Evolutionary conservation across 2,113 vertebrate species (phyloP), one percentile per base, ranked within the genome.

Genomic region (Lycocorax pyrrhopterus): DNA sequence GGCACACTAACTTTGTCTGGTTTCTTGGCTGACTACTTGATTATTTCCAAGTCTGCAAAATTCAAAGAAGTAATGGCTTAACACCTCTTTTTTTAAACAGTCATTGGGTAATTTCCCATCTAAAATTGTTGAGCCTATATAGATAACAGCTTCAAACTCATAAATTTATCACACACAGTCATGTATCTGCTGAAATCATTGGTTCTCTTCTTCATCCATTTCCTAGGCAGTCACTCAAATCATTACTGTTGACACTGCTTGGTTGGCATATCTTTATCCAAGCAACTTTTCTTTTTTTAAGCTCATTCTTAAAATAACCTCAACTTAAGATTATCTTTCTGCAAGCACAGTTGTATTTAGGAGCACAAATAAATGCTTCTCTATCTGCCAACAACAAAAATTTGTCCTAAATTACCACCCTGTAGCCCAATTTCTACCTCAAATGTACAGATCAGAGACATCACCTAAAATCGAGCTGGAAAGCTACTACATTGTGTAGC

Each of bases 11-110:
- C 79, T 93, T 64, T 51, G 37, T 74, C 64, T 55, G 51, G 39
- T 39, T 91, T 94, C 56, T 87, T 91, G 69, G 82, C 62, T 95
- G 81, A 78, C 89, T 89, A 87, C 37, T 69, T 71, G 76, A 81
- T 62, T 46, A 94, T 23, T 63, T 93, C 35, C 52, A 78, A 47
- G 73, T 77, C 86, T 64, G 51, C 69, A 84, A 84, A 96, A 87
- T 67, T 87, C 39, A 46, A 93, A 63, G 41, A 0, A 69, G 32
- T 29, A 89, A 84, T 17, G 26, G n/a, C 60, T 91, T 74, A 81
- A 77, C 23, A 66, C 1, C 30, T 56, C n/a, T 21, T 67, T 64
- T 83, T 64, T 63, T 4, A 43, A 92, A 44, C 14, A 71, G 39
- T 8, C 19, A 29, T 21, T 51, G 27, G 30, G 35, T 55, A 71